phyloP scores from a whole-genome alignment of 2,797 vertebrate genomes.

The Malurus leucopterus region DNA sequence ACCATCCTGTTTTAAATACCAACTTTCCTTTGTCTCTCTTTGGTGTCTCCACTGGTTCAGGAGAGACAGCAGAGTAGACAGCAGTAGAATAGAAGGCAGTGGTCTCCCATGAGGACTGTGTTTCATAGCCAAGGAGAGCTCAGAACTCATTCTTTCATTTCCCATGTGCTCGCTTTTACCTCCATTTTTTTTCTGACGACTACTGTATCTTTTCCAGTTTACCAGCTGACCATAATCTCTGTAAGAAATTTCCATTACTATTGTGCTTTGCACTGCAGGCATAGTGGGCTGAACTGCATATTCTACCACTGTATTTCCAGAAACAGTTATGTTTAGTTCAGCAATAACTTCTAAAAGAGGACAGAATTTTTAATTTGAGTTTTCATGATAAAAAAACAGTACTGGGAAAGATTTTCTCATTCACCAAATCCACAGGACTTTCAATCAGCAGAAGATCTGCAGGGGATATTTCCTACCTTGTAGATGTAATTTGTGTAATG shows the following conservation, averaged over 20 bases:
- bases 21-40: background rate
- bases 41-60: background rate
- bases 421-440: background rate
- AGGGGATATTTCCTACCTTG: background rate
- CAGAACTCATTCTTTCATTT: background rate
- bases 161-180: background rate
- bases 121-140: background rate
- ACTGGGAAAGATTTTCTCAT: background rate
- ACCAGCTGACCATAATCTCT: background rate
- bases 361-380: background rate
- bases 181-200: background rate
- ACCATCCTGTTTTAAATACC: accelerated
- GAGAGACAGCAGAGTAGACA: background rate
- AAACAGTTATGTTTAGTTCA: background rate
- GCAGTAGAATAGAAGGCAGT: background rate
- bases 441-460: background rate
- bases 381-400: background rate
- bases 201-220: background rate
- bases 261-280: background rate
- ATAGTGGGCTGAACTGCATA: background rate
- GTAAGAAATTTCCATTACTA: background rate
- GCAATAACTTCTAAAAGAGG: constrained; percentile 5
- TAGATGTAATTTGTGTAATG: background rate
- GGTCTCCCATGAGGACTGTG: background rate
- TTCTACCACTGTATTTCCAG: background rate